These are phyloP conservation scores for Lepidostoma basale DNA, from an alignment of 1,140 invertebrate species.

Conservation along the genomic window DNA sequence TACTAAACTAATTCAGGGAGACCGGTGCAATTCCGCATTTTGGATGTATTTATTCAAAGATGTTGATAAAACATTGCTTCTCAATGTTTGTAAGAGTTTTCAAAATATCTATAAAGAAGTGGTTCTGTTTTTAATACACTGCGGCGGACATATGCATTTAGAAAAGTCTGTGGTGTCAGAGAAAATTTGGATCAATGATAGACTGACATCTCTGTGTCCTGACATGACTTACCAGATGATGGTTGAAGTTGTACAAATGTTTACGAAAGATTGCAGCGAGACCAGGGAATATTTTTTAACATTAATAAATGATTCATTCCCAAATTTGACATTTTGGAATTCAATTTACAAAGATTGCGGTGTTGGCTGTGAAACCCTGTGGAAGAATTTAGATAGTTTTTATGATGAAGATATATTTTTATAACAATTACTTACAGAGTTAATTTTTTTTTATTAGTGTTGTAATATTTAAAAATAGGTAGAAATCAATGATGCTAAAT, in stretches of 20 bases:
- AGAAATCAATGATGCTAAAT: too few relatives aligned
- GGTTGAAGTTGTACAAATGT: constrained; percentile 53
- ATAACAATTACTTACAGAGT: constrained; percentile 17
- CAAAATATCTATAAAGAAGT: constrained; percentile 58
- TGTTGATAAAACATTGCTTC: constrained; percentile 54
- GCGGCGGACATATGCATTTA: constrained; percentile 56
- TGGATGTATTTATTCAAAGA: constrained; percentile 57
- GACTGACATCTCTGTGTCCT: constrained; percentile 53
- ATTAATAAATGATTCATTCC: constrained; percentile 16
- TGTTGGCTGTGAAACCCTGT: constrained; percentile 14
- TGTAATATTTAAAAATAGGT: too few relatives aligned
- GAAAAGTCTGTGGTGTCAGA: constrained; percentile 48
- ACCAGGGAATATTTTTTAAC: constrained; percentile 12
- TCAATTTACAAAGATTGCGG: constrained; percentile 25
- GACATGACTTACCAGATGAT: constrained; percentile 61
- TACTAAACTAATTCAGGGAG: constrained; percentile 55
- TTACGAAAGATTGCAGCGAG: constrained; percentile 6
- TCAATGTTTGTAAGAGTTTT: constrained; percentile 55
- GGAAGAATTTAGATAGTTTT: constrained; percentile 34
- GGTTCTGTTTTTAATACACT: constrained; percentile 62
- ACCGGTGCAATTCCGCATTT: constrained; percentile 51
- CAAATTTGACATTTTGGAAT: constrained; percentile 32
- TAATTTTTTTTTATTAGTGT: too few relatives aligned
- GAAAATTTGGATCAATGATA: constrained; percentile 52
- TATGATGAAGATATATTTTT: constrained; percentile 39